Base-by-base conservation (phyloP, 2,797 vertebrate genomes). In the Parambassis ranga region DNA sequence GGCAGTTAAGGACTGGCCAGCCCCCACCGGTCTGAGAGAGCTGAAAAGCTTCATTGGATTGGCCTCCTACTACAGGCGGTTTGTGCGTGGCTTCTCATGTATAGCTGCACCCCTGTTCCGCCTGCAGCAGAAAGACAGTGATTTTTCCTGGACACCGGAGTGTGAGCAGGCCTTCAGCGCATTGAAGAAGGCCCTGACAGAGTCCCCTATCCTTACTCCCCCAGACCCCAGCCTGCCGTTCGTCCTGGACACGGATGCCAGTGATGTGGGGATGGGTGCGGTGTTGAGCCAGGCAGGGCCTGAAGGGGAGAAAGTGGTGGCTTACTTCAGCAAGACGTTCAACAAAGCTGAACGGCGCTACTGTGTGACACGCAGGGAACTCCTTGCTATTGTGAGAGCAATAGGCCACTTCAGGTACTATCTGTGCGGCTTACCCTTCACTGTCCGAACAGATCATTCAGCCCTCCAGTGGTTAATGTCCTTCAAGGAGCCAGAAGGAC, bases 311-410 rank as follows among this genome's bases (percentile, higher is more conserved):
- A 7, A 22, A 11, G 20, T 23, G 19, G 10, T 41, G 19, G 19
- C 38, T n/a, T 35, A 35, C 11, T 23, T 22, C 20, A 41, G 10
- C 38, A 48, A 26, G 9, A 33, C 64, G 3, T 32, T 59, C 16
- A 67, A 46, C 5, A 67, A 67, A 18, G 26, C 32, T 19, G 55
- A 59, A 30, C 30, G 2, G 0, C 7, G 22, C n/a, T 50, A 67
- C n/a, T 44, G 44, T 37, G 37, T 67, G 11, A 55, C 41, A 13
- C 11, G 37, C 8, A 22, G 43, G 11, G 36, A 66, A 3, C 50
- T 56, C 0, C 11, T 65, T 0, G 35, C 42, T 0, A n/a, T 48
- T 7, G 33, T 56, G 20, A 24, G 6, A 2, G n/a, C 31, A 10
- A 24, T 64, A 5, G 13, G 13, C 1, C 39, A 50, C 24, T 61